Evolutionary conservation across 2,113 vertebrate genomes (phyloP), one percentile per base, ranked within the genome.

Genomic region (Spea bombifrons): DNA sequence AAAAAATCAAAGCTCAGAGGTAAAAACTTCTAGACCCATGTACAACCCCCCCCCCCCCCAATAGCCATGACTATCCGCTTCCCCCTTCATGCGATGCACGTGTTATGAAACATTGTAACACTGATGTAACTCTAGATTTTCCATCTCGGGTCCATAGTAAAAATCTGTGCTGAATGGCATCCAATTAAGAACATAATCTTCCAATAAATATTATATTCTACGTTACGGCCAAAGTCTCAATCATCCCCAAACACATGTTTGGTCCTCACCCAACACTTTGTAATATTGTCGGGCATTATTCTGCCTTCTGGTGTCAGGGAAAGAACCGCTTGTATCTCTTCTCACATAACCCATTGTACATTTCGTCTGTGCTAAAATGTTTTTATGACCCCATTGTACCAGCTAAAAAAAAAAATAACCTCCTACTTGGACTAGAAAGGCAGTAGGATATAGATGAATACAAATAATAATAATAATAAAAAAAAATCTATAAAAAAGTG

Each of bases 131-230:
- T 53, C 70, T 55, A 72, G 57, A 9, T 12, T 30, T 4, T 52
- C 17, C 70, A 55, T 72, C 8, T 72, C 70, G 6, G 57, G 3
- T n/a, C n/a, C 4, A 65, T 30, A 30, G 17, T 3, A 65, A 66
- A 73, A 59, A 53, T 6, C 30, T 57, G 12, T 5, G 57, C 9
- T 68, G 47, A 79, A 66, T 65, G 13, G 8, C 30, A 30, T 72
- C 70, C 70, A 72, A 72, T 45, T 55, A 57, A 72, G 52, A 72
- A 55, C 70, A 55, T 72, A 72, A 72, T 55, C 70, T 57, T 43
- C 49, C 48, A 72, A 55, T 72, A 72, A 72, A 72, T 72, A 72
- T 72, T 72, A 16, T 17, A 57, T 72, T 72, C 70, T 72, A 50
- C 52, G 52, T 66, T 66, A 12, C 59, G 52, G 10, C 16, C 44